Base-by-base conservation (phyloP, 2,113 vertebrate species). In the Hirundichthys speculiger region DNA sequence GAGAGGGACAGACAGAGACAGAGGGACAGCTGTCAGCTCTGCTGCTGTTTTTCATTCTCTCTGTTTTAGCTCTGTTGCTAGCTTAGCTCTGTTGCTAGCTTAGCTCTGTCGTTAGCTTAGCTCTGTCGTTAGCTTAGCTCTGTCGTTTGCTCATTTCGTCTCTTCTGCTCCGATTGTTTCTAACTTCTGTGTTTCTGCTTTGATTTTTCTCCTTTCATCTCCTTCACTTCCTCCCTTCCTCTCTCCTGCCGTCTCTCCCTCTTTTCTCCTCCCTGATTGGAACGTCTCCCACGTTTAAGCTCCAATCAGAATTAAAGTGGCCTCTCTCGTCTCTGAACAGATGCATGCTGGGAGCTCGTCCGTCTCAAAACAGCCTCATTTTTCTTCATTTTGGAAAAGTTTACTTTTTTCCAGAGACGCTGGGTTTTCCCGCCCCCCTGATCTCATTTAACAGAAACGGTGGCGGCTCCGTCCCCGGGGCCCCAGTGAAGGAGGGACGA, bases 371-470 rank as follows among this genome's bases (percentile, higher is more conserved):
- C n/a, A 47, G 68, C 2, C 83, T 84, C 82, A 85, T 89, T 87
- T 82, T 63, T 90, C 88, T 86, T 86, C 64, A 90, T 90, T 87
- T 43, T 67, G 64, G 48, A 27, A 82, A 90, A 88, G 68, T 86
- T 87, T 85, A 63, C 83, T 77, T 86, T 73, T 59, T 22, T n/a
- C 42, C 1, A 13, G 73, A 78, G 46, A 14, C 22, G 2, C 16
- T 0, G 41, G 69, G 43, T 77, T 80, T 75, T 52, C 70, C 47
- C 6, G 20, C 7, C 22, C 3, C 27, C 45, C 82, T 77, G 90
- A 94, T 92, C 90, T 94, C 94, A 97, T 96, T 96, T 94, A 94
- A 90, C 88, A 84, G 82, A 86, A 88, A 92, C 86, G 86, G 64
- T 83, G 86, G 64, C 59, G 11, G 80, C 51, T 10, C 0, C 5